Conservation (phyloP, 1,140 invertebrate species). For the Rhyacophila brunnea region DNA sequence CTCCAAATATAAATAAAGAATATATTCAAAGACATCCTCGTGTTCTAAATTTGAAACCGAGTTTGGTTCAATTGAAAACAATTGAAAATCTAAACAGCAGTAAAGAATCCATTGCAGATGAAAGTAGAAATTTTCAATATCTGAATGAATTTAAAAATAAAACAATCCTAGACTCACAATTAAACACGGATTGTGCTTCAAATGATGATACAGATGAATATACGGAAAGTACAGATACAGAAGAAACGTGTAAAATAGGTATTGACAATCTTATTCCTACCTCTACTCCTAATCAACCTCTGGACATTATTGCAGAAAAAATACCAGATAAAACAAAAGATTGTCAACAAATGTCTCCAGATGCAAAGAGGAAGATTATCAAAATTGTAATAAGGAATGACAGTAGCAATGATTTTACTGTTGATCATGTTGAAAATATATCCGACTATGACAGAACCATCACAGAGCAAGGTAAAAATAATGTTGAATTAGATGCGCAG, state of each 20-base stretch:
- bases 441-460: slow-evolving; percentile 3
- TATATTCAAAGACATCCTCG: slow-evolving; percentile 40
- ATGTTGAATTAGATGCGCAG: slow-evolving; percentile 20
- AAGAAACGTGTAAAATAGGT: slow-evolving; percentile 22
- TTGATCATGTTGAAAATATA: not conserved
- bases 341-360: not conserved
- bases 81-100: slow-evolving; percentile 25
- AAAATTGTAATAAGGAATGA: slow-evolving; percentile 21
- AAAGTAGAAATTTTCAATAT: not conserved
- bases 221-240: slow-evolving; percentile 24
- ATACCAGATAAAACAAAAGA: slow-evolving; percentile 14
- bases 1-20: slow-evolving; percentile 44
- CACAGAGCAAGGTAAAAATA: slow-evolving; percentile 1
- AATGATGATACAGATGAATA: slow-evolving; percentile 10
- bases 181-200: not conserved
- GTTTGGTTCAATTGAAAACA: slow-evolving; percentile 11
- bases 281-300: slow-evolving; percentile 27
- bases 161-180: not conserved
- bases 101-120: slow-evolving; percentile 19
- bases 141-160: not conserved
- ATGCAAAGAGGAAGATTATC: slow-evolving; percentile 6
- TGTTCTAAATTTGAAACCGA: slow-evolving; percentile 45
- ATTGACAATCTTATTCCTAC: slow-evolving; percentile 12
- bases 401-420: not conserved
- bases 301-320: slow-evolving; percentile 5